Conservation (phyloP, 1,140 invertebrate species). For the Ceratitis capitata region DNA sequence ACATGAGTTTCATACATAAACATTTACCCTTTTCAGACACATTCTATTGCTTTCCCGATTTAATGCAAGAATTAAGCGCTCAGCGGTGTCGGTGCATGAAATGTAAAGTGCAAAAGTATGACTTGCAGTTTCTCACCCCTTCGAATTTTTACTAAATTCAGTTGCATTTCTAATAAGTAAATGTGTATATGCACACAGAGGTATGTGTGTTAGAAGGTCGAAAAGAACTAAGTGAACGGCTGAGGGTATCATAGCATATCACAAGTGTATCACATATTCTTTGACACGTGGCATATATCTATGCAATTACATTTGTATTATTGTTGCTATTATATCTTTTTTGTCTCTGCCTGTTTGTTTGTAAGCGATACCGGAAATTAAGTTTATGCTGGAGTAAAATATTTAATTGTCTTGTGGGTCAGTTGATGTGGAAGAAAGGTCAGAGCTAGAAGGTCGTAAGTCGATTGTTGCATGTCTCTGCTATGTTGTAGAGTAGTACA, state of each 20-base stretch:
- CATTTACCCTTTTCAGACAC: not conserved
- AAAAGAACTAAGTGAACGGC: not conserved
- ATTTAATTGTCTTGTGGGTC: not conserved
- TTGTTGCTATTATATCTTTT: too few species aligned
- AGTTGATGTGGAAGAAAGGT: not conserved
- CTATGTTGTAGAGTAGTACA: too few species aligned
- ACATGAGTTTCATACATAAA: not conserved
- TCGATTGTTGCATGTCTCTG: not conserved
- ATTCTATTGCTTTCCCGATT: not conserved
- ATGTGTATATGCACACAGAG: not conserved
- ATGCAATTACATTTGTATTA: not conserved
- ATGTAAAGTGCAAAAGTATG: not conserved
- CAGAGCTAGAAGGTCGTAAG: not conserved
- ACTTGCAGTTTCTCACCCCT: not conserved
- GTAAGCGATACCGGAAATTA: conserved; percentile 18
- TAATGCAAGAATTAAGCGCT: not conserved
- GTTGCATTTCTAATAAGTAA: not conserved
- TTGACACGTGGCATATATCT: not conserved
- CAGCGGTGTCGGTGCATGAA: not conserved
- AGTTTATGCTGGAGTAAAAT: not conserved
- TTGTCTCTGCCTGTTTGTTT: not conserved
- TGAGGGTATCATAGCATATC: not conserved
- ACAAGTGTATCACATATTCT: not conserved
- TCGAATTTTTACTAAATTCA: not conserved
- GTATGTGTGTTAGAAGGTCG: not conserved